Percentiles rank a stretch among this genome's conserved stretches.
phyloP scores from a whole-genome alignment of 2,113 vertebrate species.

The Embiotoca jacksoni region DNA sequence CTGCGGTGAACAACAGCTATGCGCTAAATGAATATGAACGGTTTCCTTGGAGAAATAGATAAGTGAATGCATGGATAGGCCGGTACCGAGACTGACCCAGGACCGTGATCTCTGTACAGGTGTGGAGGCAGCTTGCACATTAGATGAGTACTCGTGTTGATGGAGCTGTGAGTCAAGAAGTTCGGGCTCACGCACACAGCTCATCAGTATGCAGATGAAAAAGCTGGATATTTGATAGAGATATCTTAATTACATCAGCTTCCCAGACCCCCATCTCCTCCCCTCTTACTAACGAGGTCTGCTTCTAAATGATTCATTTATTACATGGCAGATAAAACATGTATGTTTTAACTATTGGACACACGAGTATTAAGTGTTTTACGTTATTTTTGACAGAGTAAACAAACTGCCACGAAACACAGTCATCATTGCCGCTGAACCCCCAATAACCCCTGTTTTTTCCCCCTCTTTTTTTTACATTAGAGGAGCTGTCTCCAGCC shows the following conservation, averaged over 20 bases:
- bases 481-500: slow-evolving; percentile 63
- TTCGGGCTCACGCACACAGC: slow-evolving; percentile 10
- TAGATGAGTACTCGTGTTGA: slow-evolving; percentile 26
- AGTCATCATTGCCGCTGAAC: slow-evolving; percentile 64
- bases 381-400: slow-evolving; percentile 39
- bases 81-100: not conserved
- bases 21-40: not conserved
- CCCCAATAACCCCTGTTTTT: slow-evolving; percentile 64
- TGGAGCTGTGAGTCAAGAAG: slow-evolving; percentile 16
- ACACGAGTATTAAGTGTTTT: not conserved
- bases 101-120: slow-evolving; percentile 1
- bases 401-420: slow-evolving; percentile 54
- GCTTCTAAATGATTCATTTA: slow-evolving; percentile 53
- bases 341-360: slow-evolving; percentile 40
- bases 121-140: not conserved
- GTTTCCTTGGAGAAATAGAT: not conserved
- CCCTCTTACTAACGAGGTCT: slow-evolving; percentile 28
- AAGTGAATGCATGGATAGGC: not conserved
- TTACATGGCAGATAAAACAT: slow-evolving; percentile 35
- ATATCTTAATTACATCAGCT: slow-evolving; percentile 57
- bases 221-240: slow-evolving; percentile 9
- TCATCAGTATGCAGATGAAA: slow-evolving; percentile 20
- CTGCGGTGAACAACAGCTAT: not conserved
- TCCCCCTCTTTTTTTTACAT: not conserved
- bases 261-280: slow-evolving; percentile 6